Conservation (phyloP, 64 coral and sea anemone genomes). For the Pachyseris speciosa region DNA sequence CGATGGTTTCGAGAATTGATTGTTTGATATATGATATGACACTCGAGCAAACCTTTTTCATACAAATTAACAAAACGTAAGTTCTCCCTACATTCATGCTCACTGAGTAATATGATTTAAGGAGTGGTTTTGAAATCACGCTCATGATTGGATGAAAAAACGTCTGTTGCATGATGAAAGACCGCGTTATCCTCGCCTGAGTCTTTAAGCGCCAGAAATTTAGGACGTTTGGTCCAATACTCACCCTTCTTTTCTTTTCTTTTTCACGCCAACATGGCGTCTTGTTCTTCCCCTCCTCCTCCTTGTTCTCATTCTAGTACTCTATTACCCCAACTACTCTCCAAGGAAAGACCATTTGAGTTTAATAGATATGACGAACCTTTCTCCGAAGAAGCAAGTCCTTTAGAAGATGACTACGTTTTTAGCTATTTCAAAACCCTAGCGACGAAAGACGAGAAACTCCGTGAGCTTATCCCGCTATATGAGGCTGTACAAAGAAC, state of each 20-base stretch:
- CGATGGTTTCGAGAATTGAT: background rate
- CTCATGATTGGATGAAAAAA: background rate
- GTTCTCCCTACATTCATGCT: background rate
- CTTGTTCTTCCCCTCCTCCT: background rate
- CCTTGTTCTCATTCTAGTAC: background rate
- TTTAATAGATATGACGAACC: background rate
- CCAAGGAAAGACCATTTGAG: background rate
- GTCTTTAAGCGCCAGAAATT: background rate
- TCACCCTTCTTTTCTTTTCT: background rate
- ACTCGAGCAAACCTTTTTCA: too few relatives aligned
- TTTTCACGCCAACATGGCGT: background rate
- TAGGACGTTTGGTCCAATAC: too few relatives aligned
- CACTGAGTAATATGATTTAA: background rate
- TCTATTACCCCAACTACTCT: background rate
- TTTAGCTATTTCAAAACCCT: background rate
- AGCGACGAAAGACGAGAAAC: constrained; percentile 14
- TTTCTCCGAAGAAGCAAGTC: background rate
- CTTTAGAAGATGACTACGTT: background rate
- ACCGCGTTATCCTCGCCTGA: background rate
- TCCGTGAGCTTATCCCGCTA: background rate
- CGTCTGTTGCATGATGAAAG: background rate
- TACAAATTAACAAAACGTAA: background rate
- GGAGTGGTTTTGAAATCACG: background rate
- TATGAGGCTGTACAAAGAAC: background rate
- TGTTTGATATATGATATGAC: background rate